A percentile compares a stretch with the other conserved stretches of the same genome.
These are phyloP conservation scores for Ammodytes marinus DNA, from an alignment of 2,113 vertebrate genomes.

Conservation along the genomic window DNA sequence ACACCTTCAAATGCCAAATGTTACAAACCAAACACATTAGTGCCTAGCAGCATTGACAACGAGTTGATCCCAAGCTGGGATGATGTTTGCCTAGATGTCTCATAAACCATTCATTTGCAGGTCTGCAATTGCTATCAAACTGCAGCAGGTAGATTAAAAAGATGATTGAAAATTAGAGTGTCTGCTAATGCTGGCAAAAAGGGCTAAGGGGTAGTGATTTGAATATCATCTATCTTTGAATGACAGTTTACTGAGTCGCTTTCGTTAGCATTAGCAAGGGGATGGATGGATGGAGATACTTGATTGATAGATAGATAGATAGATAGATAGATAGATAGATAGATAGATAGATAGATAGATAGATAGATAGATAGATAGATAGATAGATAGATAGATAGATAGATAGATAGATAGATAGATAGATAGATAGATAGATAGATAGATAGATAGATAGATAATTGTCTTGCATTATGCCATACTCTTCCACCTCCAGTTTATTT, in stretches of 20 bases:
- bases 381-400: neutral
- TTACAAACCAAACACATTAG: neutral
- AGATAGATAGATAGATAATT: neutral
- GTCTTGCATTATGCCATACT: constrained; percentile 39
- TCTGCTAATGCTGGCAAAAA: constrained; percentile 28
- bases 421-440: neutral
- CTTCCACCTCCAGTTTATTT: constrained; percentile 20
- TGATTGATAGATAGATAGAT: no score
- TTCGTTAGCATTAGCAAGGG: constrained; percentile 10
- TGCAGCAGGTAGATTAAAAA: constrained; percentile 22
- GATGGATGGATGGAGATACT: no score
- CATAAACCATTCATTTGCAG: neutral
- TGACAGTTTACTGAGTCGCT: constrained; percentile 17
- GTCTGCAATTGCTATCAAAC: constrained; percentile 11
- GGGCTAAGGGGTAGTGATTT: constrained; percentile 36
- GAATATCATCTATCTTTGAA: constrained; percentile 33
- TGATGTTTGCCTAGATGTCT: constrained; percentile 4
- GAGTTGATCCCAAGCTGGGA: neutral
- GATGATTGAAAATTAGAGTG: constrained; percentile 41
- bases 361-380: neutral
- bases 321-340: neutral
- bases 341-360: neutral
- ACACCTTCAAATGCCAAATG: neutral
- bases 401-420: neutral
- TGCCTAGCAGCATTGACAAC: neutral